Evolutionary conservation across 1,140 invertebrate genomes (phyloP).

Genomic region (Coelopa frigida): DNA sequence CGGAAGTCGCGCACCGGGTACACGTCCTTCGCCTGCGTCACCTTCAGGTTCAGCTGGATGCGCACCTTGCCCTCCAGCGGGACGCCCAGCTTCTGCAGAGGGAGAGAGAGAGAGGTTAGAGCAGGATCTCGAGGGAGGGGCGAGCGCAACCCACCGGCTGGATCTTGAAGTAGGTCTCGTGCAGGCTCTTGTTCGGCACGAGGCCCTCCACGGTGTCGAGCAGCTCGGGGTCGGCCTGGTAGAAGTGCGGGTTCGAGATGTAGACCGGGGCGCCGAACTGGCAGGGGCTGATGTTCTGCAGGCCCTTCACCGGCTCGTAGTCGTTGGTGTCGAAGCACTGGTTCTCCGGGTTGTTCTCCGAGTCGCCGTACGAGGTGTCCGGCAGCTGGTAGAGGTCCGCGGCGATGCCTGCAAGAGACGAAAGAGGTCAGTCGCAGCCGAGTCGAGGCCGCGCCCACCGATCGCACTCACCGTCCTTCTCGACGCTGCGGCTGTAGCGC

Average conservation of each 20-base stretch:
- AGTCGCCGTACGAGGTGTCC: constrained; percentile 60
- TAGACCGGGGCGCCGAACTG: constrained; percentile 82
- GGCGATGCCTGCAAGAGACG: constrained; percentile 49
- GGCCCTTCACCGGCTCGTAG: constrained; percentile 62
- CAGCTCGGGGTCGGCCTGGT: constrained; percentile 68
- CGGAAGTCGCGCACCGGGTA: constrained; percentile 66
- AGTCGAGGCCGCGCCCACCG: not conserved
- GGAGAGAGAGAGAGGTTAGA: not conserved
- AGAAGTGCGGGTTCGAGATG: constrained; percentile 83
- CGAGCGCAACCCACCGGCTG: constrained; percentile 62
- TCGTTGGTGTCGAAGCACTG: constrained; percentile 70
- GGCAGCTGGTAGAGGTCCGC: constrained; percentile 66
- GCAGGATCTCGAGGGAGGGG: too few relatives aligned
- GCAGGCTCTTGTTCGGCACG: constrained; percentile 59
- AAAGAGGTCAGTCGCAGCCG: not conserved
- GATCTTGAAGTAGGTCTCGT: constrained; percentile 75
- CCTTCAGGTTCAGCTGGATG: constrained; percentile 73
- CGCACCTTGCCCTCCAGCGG: constrained; percentile 73
- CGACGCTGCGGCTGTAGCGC: constrained; percentile 57
- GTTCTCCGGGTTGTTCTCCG: constrained; percentile 62
- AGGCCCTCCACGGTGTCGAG: constrained; percentile 66
- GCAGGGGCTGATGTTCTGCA: constrained; percentile 80
- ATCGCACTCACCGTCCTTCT: constrained; percentile 54
- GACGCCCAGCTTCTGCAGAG: constrained; percentile 70
- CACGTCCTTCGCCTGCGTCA: constrained; percentile 64